Conservation (phyloP, 2,888 invertebrate species). For the Hetaerina titia region DNA sequence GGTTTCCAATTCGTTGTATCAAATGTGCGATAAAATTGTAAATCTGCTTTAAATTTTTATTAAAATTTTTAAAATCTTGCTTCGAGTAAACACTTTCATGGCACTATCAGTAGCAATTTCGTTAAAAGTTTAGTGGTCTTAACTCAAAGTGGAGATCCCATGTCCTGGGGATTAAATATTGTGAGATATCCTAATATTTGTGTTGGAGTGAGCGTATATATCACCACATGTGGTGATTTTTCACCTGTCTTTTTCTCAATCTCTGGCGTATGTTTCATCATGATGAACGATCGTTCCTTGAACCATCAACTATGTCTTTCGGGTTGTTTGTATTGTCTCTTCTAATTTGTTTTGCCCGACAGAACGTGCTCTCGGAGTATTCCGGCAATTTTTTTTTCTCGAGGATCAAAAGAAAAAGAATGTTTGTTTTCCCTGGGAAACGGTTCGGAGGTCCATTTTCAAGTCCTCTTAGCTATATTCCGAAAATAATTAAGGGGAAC, state of each 20-base stretch:
- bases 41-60: too few relatives aligned
- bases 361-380: conserved; percentile 40
- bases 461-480: conserved; percentile 36
- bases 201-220: not conserved
- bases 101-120: too few relatives aligned
- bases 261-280: not conserved
- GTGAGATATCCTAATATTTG: too few relatives aligned
- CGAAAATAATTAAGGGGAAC: conserved; percentile 59
- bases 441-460: conserved; percentile 18
- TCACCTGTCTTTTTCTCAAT: not conserved
- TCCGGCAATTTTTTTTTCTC: conserved; percentile 32
- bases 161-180: too few relatives aligned
- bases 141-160: too few relatives aligned
- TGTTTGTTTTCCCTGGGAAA: conserved; percentile 25
- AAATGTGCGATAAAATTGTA: too few relatives aligned
- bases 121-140: too few relatives aligned
- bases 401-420: conserved; percentile 17
- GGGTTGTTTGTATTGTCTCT: not conserved
- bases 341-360: conserved; percentile 26
- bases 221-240: not conserved
- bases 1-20: too few relatives aligned
- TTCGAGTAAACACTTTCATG: too few relatives aligned
- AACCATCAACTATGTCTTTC: not conserved
- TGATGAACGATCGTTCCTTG: conserved; percentile 10
- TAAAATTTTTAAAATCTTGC: too few relatives aligned